Conservation (phyloP, 2,797 vertebrate genomes). For the Phoxinus dragarum region DNA sequence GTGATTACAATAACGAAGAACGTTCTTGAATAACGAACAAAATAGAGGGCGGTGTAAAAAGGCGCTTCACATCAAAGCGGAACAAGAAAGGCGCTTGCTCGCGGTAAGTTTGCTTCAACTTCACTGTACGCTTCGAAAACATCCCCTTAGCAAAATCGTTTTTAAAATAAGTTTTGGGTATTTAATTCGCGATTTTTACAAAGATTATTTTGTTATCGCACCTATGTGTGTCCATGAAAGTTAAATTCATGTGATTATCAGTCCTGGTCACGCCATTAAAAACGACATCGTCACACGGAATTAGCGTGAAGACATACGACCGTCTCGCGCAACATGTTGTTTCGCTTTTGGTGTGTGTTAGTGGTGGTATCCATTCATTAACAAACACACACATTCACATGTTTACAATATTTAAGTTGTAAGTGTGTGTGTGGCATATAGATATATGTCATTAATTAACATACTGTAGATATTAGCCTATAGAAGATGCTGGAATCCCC, state of each 20-base stretch:
- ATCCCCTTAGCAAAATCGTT: not conserved
- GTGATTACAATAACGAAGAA: constrained; percentile 55
- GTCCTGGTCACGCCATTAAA: constrained; percentile 33
- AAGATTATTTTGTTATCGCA: not conserved
- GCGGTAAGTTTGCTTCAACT: constrained; percentile 72
- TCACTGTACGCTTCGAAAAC: not conserved
- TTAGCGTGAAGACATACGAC: not conserved
- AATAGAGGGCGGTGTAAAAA: not conserved
- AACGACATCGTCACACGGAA: constrained; percentile 38
- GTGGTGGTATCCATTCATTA: constrained; percentile 20
- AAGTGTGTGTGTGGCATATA: not conserved
- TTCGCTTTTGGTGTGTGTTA: constrained; percentile 8
- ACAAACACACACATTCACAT: not conserved
- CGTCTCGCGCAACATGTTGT: constrained; percentile 37
- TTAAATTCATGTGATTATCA: constrained; percentile 16
- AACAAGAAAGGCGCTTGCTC: constrained; percentile 74
- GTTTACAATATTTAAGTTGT: not conserved
- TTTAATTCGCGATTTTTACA: not conserved
- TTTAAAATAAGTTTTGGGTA: not conserved
- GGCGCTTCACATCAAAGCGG: constrained; percentile 74
- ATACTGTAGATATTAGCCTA: not conserved
- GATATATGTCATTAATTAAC: not conserved
- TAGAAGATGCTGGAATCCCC: constrained; percentile 28
- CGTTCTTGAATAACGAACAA: not conserved
- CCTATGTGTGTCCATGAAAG: not conserved